These are phyloP conservation scores for Onchidella celtica DNA, from an alignment of 2,888 invertebrate genomes.

Conservation along the genomic window DNA sequence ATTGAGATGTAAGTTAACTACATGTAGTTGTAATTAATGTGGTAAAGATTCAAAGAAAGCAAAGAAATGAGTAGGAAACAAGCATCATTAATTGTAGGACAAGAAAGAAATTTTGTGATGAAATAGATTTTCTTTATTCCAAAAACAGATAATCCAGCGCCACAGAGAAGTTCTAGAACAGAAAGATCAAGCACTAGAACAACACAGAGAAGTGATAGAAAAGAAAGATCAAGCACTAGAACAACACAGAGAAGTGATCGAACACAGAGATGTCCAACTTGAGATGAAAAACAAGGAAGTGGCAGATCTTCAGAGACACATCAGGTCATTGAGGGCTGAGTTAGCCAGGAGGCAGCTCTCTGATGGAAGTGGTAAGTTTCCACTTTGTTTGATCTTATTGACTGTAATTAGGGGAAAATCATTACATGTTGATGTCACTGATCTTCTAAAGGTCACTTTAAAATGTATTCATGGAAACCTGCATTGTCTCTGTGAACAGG, in stretches of 20 bases:
- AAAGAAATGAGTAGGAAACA: too few species aligned
- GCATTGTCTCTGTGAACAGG: too few species aligned
- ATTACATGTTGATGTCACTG: too few species aligned
- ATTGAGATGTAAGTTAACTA: too few species aligned
- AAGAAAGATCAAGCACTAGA: conserved; percentile 12
- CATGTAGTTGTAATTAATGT: too few species aligned
- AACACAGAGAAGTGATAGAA: not conserved
- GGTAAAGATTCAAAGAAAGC: too few species aligned
- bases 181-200: not conserved
- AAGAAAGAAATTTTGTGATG: too few species aligned
- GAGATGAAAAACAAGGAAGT: conserved; percentile 37
- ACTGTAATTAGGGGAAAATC: not conserved
- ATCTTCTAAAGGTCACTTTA: too few species aligned
- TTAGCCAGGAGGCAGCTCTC: conserved; percentile 2
- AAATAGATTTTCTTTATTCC: too few species aligned
- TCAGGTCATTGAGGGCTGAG: conserved; percentile 34
- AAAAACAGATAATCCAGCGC: conserved; percentile 16
- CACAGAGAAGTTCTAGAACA: conserved; percentile 13
- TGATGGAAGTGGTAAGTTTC: conserved; percentile 35
- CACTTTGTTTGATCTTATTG: too few species aligned
- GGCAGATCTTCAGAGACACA: conserved; percentile 36
- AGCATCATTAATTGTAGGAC: too few species aligned
- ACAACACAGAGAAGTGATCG: conserved; percentile 6
- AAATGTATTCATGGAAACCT: too few species aligned
- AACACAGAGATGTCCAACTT: conserved; percentile 30